These are phyloP conservation scores for Pherbina coryleti DNA, from an alignment of 2,888 invertebrate genomes.

Conservation along the genomic window DNA sequence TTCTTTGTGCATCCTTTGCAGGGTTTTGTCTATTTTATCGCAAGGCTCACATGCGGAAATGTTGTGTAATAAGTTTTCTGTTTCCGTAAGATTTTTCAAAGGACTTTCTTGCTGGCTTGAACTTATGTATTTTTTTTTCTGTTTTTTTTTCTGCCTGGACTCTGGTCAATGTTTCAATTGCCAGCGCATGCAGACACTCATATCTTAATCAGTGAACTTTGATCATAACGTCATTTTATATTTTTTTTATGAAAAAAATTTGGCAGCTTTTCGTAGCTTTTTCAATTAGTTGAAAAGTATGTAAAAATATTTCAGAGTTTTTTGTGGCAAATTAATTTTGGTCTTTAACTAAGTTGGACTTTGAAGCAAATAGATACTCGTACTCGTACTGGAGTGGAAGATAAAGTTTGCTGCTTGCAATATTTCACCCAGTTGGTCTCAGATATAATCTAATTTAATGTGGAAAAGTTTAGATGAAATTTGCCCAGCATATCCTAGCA, in stretches of 20 bases:
- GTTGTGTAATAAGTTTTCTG: conserved; percentile 32
- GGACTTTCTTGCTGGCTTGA: not conserved
- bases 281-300: conserved; percentile 6
- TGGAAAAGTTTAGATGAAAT: too few relatives aligned
- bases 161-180: not conserved
- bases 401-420: too few relatives aligned
- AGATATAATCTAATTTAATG: too few relatives aligned
- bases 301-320: not conserved
- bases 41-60: conserved; percentile 31
- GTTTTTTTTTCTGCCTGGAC: not conserved
- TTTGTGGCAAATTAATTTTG: conserved; percentile 24
- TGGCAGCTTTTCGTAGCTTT: conserved; percentile 5
- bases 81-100: not conserved
- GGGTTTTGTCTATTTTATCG: conserved; percentile 19
- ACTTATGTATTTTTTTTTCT: not conserved
- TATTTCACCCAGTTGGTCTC: too few relatives aligned
- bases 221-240: not conserved
- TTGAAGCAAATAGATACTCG: too few relatives aligned
- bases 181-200: not conserved
- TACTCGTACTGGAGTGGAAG: too few relatives aligned
- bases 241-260: not conserved
- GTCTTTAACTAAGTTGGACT: not conserved
- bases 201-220: conserved; percentile 17
- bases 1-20: not conserved
- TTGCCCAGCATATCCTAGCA: too few relatives aligned